Conservation (phyloP, 2,113 vertebrate species). For the Polypterus bichir region DNA sequence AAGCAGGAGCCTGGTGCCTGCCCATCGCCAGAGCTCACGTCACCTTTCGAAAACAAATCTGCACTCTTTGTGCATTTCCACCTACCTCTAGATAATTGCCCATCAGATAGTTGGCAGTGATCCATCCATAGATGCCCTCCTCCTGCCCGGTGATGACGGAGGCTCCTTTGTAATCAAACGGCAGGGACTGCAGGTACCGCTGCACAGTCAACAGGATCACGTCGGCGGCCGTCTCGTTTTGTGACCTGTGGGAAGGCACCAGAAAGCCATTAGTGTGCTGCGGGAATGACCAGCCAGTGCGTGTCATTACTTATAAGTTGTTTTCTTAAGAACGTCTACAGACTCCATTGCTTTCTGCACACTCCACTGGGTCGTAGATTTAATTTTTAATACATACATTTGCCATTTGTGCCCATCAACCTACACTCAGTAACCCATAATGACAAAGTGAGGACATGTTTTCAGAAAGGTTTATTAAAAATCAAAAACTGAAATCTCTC, state of each 20-base stretch:
- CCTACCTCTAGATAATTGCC: conserved; percentile 83
- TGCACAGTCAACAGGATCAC: conserved; percentile 58
- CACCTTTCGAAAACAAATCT: too few relatives aligned
- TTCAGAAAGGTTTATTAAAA: too few relatives aligned
- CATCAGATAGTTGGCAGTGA: conserved; percentile 94
- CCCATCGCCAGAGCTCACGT: too few relatives aligned
- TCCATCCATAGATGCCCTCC: conserved; percentile 90
- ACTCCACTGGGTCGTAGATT: too few relatives aligned
- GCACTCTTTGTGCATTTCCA: conserved; percentile 29
- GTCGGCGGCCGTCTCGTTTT: conserved; percentile 55
- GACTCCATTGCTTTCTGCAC: not conserved
- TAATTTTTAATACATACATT: too few relatives aligned
- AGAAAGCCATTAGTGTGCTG: conserved; percentile 9
- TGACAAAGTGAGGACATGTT: too few relatives aligned
- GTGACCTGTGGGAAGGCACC: conserved; percentile 52
- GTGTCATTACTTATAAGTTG: not conserved
- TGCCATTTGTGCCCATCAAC: too few relatives aligned
- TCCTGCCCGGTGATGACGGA: conserved; percentile 83
- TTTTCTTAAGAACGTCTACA: not conserved
- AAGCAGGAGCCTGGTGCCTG: too few relatives aligned
- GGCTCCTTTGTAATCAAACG: conserved; percentile 76
- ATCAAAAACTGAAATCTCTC: too few relatives aligned
- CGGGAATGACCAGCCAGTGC: not conserved
- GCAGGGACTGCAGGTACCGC: conserved; percentile 63
- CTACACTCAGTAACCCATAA: too few relatives aligned